These are phyloP conservation scores for Erethizon dorsatum DNA, from an alignment of 2,797 vertebrate genomes.

Conservation along the genomic window DNA sequence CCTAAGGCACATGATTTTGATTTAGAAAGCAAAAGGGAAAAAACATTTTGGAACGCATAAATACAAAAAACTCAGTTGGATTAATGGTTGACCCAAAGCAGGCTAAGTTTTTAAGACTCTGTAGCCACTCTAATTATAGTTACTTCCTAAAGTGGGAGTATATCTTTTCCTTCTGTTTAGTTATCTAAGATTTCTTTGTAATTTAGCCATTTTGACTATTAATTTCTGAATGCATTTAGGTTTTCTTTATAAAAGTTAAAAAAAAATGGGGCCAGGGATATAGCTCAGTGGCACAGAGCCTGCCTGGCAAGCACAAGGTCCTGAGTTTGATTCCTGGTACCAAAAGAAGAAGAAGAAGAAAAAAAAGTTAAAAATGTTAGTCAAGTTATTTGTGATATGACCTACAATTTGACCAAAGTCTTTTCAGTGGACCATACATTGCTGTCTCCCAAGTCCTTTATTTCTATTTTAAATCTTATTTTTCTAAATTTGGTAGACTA, in stretches of 20 bases:
- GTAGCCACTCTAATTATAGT: background rate
- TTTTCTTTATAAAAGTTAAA: background rate
- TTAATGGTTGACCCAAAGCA: background rate
- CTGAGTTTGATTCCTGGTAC: too few species aligned
- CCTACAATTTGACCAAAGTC: background rate
- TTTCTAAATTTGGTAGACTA: slow-evolving; percentile 63
- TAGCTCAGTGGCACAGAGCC: too few species aligned
- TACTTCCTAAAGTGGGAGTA: background rate
- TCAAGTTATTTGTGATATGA: background rate
- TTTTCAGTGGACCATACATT: background rate
- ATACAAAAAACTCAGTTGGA: background rate
- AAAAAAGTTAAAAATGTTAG: background rate
- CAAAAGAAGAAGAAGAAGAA: too few species aligned
- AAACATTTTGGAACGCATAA: background rate
- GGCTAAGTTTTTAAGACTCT: background rate
- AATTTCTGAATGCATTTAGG: slow-evolving; percentile 3
- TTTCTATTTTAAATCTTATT: slow-evolving; percentile 43
- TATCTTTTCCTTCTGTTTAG: background rate
- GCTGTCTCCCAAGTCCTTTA: background rate
- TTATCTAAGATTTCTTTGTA: background rate
- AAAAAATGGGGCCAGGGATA: too few species aligned
- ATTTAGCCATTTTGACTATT: background rate
- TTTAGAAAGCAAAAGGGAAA: slow-evolving; percentile 2
- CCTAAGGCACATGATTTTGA: background rate
- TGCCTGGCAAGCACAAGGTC: too few species aligned